Conservation (phyloP, 2,113 vertebrate genomes). For the Brevimyrus niger region DNA sequence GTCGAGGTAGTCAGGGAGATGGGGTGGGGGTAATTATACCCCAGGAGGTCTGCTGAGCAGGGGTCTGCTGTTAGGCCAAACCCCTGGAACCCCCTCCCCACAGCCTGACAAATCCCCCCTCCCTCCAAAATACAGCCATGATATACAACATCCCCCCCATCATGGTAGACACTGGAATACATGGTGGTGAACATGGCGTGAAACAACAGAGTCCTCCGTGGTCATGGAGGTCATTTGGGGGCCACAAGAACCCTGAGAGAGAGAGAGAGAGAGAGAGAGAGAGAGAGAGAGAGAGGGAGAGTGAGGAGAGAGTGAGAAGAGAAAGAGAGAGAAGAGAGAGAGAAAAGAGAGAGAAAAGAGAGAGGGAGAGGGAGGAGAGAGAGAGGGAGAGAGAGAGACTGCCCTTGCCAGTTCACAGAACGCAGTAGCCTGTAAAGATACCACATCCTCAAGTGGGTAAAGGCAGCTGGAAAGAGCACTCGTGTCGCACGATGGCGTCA, state of each 20-base stretch:
- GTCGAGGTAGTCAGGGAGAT: conserved; percentile 4
- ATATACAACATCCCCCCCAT: background rate
- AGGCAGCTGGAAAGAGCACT: conserved; percentile 2
- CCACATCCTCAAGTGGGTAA: conserved; percentile 3
- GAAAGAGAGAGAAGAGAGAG: background rate
- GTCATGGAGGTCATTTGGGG: background rate
- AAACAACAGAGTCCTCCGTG: background rate
- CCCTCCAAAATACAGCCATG: background rate
- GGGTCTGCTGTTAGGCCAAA: background rate
- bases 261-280: background rate
- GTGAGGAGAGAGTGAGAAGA: background rate
- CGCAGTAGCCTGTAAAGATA: background rate
- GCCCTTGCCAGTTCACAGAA: background rate
- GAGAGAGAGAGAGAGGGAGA: background rate
- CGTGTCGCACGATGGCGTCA: conserved; percentile 22
- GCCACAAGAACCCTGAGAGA: background rate
- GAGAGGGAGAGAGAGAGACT: background rate
- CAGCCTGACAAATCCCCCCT: background rate
- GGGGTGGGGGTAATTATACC: conserved; percentile 46
- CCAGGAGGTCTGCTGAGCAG: conserved; percentile 22
- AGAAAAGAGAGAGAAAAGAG: background rate
- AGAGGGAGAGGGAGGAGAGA: background rate
- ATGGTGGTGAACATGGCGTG: background rate
- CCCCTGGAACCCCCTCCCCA: background rate
- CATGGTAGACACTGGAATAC: background rate